Conservation (phyloP, 2,113 vertebrate species). For the Chloroceryle aenea region DNA sequence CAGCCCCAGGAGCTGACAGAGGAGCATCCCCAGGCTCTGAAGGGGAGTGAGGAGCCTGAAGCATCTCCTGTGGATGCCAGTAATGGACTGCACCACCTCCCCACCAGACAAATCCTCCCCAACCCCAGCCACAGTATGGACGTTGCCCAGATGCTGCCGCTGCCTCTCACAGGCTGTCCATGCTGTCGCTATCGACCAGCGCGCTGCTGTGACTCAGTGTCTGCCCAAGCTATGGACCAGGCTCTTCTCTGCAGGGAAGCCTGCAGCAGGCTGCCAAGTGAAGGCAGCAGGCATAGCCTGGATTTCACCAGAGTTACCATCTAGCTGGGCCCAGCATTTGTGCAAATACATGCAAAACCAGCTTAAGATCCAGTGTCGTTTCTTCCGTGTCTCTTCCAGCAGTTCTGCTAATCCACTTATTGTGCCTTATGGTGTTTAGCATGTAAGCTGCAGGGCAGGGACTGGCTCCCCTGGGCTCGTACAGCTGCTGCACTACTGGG, state of each 20-base stretch:
- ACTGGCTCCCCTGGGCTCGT: accelerated
- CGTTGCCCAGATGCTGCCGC: accelerated
- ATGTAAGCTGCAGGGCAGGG: background rate
- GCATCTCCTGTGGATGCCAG: background rate
- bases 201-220: background rate
- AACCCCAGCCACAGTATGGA: accelerated
- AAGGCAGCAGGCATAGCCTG: background rate
- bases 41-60: background rate
- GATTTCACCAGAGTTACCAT: background rate
- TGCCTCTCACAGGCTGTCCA: background rate
- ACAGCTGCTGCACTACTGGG: background rate
- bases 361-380: background rate
- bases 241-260: background rate
- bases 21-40: background rate
- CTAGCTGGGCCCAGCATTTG: background rate
- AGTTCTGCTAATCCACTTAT: background rate
- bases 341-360: background rate
- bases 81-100: background rate
- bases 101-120: background rate
- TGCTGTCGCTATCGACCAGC: accelerated
- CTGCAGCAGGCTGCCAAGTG: background rate
- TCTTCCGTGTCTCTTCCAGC: background rate
- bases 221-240: background rate
- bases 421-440: background rate
- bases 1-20: background rate